These are phyloP conservation scores for Chlorodrepanis virens DNA, from an alignment of 2,113 vertebrate genomes.

Conservation along the genomic window DNA sequence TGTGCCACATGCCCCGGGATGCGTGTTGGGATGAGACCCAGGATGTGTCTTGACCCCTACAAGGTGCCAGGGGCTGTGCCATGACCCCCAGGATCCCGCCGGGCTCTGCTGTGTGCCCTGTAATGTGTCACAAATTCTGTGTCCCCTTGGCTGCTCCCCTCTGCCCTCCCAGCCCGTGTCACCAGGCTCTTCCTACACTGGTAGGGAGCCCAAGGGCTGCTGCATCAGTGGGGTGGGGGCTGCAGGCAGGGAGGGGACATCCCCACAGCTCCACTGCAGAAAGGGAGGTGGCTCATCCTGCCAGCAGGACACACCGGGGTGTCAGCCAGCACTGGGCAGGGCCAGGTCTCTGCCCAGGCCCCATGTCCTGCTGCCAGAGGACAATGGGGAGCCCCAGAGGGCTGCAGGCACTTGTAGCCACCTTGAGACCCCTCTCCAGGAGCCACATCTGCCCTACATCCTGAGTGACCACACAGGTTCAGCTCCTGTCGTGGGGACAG, in stretches of 20 bases:
- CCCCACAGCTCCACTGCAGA: background rate
- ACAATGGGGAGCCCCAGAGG: background rate
- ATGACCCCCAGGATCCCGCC: fast-evolving
- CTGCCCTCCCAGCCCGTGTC: background rate
- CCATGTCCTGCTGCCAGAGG: background rate
- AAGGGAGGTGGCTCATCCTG: background rate
- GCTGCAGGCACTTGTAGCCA: background rate
- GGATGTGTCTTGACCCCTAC: background rate
- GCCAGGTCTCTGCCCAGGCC: background rate
- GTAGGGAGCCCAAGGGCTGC: background rate
- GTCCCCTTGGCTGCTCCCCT: background rate
- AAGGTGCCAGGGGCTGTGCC: background rate
- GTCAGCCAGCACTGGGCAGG: background rate
- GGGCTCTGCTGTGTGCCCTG: background rate
- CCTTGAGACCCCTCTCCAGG: background rate
- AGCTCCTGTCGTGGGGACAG: fast-evolving
- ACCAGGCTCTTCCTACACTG: background rate
- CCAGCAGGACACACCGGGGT: fast-evolving
- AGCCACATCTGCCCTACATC: background rate
- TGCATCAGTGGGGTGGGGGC: background rate
- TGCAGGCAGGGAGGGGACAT: background rate
- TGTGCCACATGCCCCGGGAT: background rate
- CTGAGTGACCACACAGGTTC: background rate
- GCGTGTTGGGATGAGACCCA: fast-evolving
- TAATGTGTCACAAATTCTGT: background rate